Evolutionary conservation across 2,113 vertebrate genomes (phyloP), one percentile per base, ranked within the genome.

Genomic region (Grallaria varia): DNA sequence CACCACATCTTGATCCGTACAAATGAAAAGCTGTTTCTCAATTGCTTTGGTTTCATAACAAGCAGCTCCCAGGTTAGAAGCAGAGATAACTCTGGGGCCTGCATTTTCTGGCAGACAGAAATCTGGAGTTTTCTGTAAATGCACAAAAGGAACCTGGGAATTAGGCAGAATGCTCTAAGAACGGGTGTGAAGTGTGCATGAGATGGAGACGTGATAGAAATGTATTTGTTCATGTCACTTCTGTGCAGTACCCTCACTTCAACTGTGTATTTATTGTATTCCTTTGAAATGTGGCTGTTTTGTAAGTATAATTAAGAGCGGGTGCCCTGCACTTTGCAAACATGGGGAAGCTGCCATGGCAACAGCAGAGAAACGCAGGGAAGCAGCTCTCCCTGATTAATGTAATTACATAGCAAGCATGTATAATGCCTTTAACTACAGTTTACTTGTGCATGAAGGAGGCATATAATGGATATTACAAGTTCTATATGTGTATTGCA

Each of bases 381-480:
- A 97, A 97, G 91, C 95, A 93, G 95, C 95, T 97, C 93, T 79
- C 94, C 92, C 95, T 97, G 98, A 98, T 98, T 98, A 98, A 98
- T 97, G 96, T 97, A 98, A 98, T 98, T 98, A 98, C 84, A 97
- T 56, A 97, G 96, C 87, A 83, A 97, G 96, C 67, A 80, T 97
- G 74, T 97, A 96, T 96, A 98, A 98, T 96, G 90, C 90, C 77
- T 93, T 98, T 97, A 97, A 98, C 97, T 69, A 97, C 94, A 92
- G 93, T 95, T 98, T 97, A 97, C 96, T 98, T 98, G 90, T 97
- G 72, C 89, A 92, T 93, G 96, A 96, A 96, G 96, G 91, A 96
- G 86, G 91, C 71, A 97, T 94, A 96, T 93, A 97, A 97, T 84
- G 84, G 53, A 60, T 96, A 97, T 97, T 95, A 86, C 72, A 85